Percentiles rank a stretch among this genome's conserved stretches.
phyloP scores from a whole-genome alignment of 2,113 vertebrate genomes.

The Oryctolagus cuniculus region DNA sequence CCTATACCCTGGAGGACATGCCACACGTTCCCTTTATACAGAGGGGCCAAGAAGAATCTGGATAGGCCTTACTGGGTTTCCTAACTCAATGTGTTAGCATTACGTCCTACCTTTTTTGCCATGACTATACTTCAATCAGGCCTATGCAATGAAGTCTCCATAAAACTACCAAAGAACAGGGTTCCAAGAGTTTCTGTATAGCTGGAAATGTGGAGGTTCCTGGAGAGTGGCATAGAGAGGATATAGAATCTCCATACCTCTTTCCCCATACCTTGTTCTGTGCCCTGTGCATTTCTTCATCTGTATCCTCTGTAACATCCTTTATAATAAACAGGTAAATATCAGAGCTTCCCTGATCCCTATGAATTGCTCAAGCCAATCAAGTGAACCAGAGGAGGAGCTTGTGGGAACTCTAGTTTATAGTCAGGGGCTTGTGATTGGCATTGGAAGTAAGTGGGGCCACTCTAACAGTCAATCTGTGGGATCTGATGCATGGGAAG shows the following conservation, averaged over 20 bases:
- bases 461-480: neutral
- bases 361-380: neutral
- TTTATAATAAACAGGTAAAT: neutral
- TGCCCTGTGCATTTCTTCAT: neutral
- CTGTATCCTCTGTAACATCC: neutral
- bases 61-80: neutral
- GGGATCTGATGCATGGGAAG: no score
- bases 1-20: neutral
- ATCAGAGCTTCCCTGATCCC: neutral
- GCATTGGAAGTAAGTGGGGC: neutral
- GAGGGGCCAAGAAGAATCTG: neutral
- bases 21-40: neutral
- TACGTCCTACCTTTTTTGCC: neutral
- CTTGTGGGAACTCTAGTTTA: neutral
- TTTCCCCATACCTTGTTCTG: neutral
- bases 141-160: neutral
- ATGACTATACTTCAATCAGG: neutral
- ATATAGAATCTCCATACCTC: neutral
- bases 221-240: neutral
- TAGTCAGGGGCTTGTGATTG: neutral
- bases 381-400: neutral
- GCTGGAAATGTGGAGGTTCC: neutral
- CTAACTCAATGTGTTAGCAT: neutral
- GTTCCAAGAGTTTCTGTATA: neutral
- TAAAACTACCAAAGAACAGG: neutral